These are phyloP conservation scores for Crotalus helleri DNA, from an alignment of 2,113 vertebrate genomes.

Conservation along the genomic window DNA sequence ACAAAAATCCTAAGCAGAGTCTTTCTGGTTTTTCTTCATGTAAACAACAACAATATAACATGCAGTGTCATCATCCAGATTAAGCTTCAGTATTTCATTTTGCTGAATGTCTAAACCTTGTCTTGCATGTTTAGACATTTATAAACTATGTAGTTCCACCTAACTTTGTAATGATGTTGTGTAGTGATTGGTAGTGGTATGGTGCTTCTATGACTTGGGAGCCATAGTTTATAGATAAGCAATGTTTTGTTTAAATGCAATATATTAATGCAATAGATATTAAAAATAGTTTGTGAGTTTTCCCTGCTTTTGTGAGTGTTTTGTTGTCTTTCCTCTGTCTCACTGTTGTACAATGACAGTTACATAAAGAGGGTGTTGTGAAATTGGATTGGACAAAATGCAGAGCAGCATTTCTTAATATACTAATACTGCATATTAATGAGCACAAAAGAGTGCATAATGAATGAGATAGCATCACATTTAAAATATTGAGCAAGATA, in stretches of 20 bases:
- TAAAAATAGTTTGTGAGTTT: background rate
- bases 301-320: background rate
- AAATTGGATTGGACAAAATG: background rate
- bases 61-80: background rate
- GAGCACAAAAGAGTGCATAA: background rate
- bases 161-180: background rate
- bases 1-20: background rate
- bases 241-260: background rate
- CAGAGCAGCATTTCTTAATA: background rate
- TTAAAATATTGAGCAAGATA: background rate
- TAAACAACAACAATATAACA: background rate
- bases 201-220: background rate
- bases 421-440: background rate
- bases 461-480: background rate
- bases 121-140: background rate
- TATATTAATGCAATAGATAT: background rate
- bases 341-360: background rate
- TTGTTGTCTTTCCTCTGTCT: background rate
- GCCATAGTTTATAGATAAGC: background rate
- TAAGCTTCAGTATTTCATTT: background rate
- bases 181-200: background rate
- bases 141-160: background rate
- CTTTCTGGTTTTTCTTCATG: background rate
- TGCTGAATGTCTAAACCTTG: background rate
- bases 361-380: background rate